Evolutionary conservation across 2,113 vertebrate genomes (phyloP), one percentile per base, ranked within the genome.

Genomic region (Silurus asotus): DNA sequence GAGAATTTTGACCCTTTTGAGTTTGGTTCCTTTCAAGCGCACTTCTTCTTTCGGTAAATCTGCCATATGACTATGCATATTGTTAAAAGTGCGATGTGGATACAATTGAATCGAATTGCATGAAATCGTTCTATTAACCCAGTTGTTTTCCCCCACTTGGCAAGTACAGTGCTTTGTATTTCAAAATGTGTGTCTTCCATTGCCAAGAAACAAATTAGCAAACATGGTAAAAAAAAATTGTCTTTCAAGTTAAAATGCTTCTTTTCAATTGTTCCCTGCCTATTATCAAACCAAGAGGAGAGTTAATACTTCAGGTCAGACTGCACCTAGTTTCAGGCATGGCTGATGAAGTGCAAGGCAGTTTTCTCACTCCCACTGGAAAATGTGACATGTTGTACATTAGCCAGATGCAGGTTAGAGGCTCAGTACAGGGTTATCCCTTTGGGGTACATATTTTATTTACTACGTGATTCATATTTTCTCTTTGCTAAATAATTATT

Each of bases 121-220:
- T 1, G 17, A 78, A 45, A 48, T 53, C 20, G 88, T 72, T 48
- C 49, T 28, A 14, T 88, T 88, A 81, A 79, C 75, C 86, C 79
- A 86, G 88, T 87, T 78, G 84, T 84, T 83, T 85, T 75, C 9
- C 83, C 48, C 65, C 25, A 69, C 6, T 45, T 37, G 28, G 13
- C 15, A 72, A 4, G 7, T 6, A 11, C 20, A 75, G 2, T 6
- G 9, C 87, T 87, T 88, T 90, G 88, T 91, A 88, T 85, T 88
- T 90, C 87, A 74, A 83, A 90, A 91, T 74, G 84, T 88, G 82
- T 88, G 90, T 89, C 88, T 88, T 53, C 85, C 90, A 90, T 91
- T 88, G 84, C 84, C 72, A 82, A 56, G 64, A 87, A 87, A 89
- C 59, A 89, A 87, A 89, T 84, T 59, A 83, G 83, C 82, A 87